Percentiles rank a stretch among this genome's conserved stretches.
Conservation (phyloP, 1,140 invertebrate species). For the Teleopsis dalmanni region DNA sequence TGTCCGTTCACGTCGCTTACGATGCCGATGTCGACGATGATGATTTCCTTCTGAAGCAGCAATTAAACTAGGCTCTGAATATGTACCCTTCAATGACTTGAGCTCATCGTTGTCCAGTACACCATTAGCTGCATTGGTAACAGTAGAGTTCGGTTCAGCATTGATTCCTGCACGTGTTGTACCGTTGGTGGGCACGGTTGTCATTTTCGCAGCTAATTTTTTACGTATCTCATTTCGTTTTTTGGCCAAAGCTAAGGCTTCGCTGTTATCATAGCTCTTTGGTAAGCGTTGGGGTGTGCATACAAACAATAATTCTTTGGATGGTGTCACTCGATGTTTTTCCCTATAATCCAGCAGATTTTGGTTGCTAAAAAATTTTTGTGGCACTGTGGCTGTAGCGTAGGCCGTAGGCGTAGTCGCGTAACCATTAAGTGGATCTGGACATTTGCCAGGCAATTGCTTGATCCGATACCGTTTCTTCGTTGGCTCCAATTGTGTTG, state of each 20-base stretch:
- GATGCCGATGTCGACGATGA: constrained; percentile 42
- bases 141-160: neutral
- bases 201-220: constrained; percentile 9
- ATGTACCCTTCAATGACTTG: constrained; percentile 28
- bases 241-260: constrained; percentile 29
- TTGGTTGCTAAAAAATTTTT: constrained; percentile 42
- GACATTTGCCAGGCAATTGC: constrained; percentile 21
- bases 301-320: constrained; percentile 40
- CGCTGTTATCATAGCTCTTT: constrained; percentile 21
- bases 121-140: neutral
- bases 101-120: constrained; percentile 10
- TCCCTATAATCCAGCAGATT: constrained; percentile 36
- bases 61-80: constrained; percentile 39
- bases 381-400: constrained; percentile 18
- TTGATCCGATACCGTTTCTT: constrained; percentile 35
- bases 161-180: neutral
- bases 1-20: constrained; percentile 48
- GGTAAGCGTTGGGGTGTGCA: constrained; percentile 35
- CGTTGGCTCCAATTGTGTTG: constrained; percentile 16
- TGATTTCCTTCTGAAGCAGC: constrained; percentile 33
- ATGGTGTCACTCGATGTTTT: constrained; percentile 18
- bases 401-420: constrained; percentile 38
- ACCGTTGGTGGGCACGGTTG: neutral
- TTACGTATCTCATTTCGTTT: constrained; percentile 34
- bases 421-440: constrained; percentile 35